A percentile compares a stretch with the other conserved stretches of the same genome.
Evolutionary conservation across 2,888 invertebrate species (phyloP).

Genomic region (Gryllus longicercus): DNA sequence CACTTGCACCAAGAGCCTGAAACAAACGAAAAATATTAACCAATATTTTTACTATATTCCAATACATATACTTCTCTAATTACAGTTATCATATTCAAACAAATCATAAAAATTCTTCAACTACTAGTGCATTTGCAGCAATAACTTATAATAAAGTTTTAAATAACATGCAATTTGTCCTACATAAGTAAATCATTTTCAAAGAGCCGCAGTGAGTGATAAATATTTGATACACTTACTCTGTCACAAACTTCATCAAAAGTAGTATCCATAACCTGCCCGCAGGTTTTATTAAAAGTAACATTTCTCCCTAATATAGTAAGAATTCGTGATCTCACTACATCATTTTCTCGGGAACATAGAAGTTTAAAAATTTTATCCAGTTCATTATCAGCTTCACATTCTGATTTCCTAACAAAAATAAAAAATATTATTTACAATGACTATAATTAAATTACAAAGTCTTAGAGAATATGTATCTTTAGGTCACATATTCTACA

Average conservation of each 20-base stretch:
- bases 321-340: slow-evolving; percentile 76
- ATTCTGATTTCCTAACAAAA: slow-evolving; percentile 58
- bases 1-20: slow-evolving; percentile 88
- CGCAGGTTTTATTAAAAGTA: slow-evolving; percentile 84
- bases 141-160: not conserved
- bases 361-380: slow-evolving; percentile 85
- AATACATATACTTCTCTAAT: not conserved
- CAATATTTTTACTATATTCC: not conserved
- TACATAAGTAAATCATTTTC: slow-evolving; percentile 9
- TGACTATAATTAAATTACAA: no score
- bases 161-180: slow-evolving; percentile 23
- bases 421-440: no score
- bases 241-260: slow-evolving; percentile 89
- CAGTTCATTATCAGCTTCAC: slow-evolving; percentile 60
- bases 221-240: slow-evolving; percentile 51
- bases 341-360: slow-evolving; percentile 84
- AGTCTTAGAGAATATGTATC: no score
- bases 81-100: no score
- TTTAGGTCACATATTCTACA: no score
- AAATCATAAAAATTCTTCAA: no score
- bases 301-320: slow-evolving; percentile 88
- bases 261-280: slow-evolving; percentile 80
- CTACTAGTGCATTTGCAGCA: not conserved
- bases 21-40: slow-evolving; percentile 41
- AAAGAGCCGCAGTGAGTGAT: slow-evolving; percentile 22